Base-by-base conservation (phyloP, 2,113 vertebrate genomes). In the Orientallactaga bullata region DNA sequence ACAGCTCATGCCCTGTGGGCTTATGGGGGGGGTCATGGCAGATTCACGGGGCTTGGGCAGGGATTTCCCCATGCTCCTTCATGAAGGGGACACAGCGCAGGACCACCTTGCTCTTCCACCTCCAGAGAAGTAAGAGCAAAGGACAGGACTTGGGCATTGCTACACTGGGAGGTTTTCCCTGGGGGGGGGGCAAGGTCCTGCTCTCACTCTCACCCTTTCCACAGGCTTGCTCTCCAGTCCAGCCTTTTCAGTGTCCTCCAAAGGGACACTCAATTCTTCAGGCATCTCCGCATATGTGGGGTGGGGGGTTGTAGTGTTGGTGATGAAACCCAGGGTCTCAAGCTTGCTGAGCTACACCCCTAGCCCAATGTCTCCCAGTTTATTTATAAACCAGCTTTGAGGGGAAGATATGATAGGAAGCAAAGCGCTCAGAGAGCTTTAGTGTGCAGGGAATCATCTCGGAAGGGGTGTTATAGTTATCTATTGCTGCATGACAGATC, bases 1-100 rank as follows among this genome's bases (percentile, higher is more conserved):
- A 94, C 85, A 85, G 58, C 30, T 77, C 85, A 60, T 92, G 94
- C 88, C 90, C 90, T 96, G 89, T 96, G 92, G 89, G 90, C 24
- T 90, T 81, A 16, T 77, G 58, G 96, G 47, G 93, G 39, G 66
- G 76, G 76, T 91, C 60, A 72, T 51, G 3, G 47, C 61, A 82
- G 94, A 65, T 47, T 96, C 88, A 81, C 12, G 8, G 39, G n/a
- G 5, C 72, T 73, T 18, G 13, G 42, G 23, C 32, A 60, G 95
- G 96, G 95, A 84, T 51, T 95, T 95, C 90, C 96, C 96, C 90
- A 0, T 15, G n/a, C 15, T 89, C 68, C 30, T 85, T 85, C 47
- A 73, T 8, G 37, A 78, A 81, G 73, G 66, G 69, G 35, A 66
- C 42, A 91, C 39, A n/a, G n/a, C 16, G 35, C 78, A 77, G 87